phyloP scores from a whole-genome alignment of 2,888 invertebrate species.

The Plagodis dolabraria region DNA sequence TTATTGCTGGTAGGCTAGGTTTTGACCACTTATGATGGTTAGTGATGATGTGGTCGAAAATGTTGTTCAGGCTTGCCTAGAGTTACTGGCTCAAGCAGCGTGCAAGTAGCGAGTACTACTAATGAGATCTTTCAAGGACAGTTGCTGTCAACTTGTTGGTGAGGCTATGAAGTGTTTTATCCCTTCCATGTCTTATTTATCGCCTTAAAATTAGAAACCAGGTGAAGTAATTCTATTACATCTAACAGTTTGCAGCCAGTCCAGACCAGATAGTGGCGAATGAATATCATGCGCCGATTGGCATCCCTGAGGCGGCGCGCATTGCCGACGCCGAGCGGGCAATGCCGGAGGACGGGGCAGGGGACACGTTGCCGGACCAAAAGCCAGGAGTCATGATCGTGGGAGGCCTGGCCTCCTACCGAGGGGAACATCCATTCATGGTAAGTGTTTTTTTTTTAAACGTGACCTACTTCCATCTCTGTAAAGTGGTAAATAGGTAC shows the following conservation, averaged over 20 bases:
- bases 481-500: not conserved
- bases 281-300: constrained; percentile 51
- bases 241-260: not conserved
- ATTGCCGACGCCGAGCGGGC: constrained; percentile 43
- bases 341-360: constrained; percentile 34
- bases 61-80: too few relatives aligned
- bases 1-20: too few relatives aligned
- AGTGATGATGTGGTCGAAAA: too few relatives aligned
- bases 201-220: too few relatives aligned
- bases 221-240: too few relatives aligned
- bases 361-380: not conserved
- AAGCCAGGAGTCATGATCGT: constrained; percentile 36
- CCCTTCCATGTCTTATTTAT: too few relatives aligned
- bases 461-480: not conserved
- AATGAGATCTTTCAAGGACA: too few relatives aligned
- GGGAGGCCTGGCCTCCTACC: constrained; percentile 42
- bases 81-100: too few relatives aligned
- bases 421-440: constrained; percentile 37
- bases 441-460: constrained; percentile 23
- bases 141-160: too few relatives aligned
- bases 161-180: too few relatives aligned
- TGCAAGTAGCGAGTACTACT: too few relatives aligned
- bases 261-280: not conserved
- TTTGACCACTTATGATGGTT: too few relatives aligned
- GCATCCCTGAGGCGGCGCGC: constrained; percentile 48